Base-by-base conservation (phyloP, 2,888 invertebrate species). In the Crepidodera aurea region DNA sequence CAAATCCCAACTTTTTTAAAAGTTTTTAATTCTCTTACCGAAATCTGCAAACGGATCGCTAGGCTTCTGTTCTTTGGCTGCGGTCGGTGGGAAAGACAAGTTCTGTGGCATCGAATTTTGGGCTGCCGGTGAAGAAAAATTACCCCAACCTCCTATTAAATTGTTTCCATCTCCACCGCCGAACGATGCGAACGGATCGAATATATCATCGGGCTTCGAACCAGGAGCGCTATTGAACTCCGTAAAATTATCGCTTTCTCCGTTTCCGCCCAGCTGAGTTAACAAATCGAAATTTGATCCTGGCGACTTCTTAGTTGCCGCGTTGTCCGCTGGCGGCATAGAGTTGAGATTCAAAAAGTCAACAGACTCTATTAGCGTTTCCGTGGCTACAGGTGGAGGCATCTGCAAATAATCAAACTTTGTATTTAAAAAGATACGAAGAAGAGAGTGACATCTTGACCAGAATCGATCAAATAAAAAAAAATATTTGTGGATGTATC, bases 31-130 rank as follows among this genome's bases (percentile, higher is more conserved):
- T 12, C 10, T 76, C 64, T 63, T 73, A 77, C 87, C 88, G 22
- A 93, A 83, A 75, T 91, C 91, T 1, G 90, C 88, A 77, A 93
- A 92, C 2, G 92, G 90, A 79, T 93, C 92, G 68, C 82, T 82
- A 65, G 83, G 75, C 65, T 83, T 67, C 69, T 84, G 74, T 75
- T 84, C 71, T 75, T 85, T 61, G 8, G n/a, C 37, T 29, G 6
- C 12, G 7, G 12, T 51, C 5, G 6, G 15, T 13, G 37, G 37
- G 10, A 34, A n/a, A 34, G 34, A 34, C n/a, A 19, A 16, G 19
- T 39, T 53, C 1, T 53, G 34, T 8, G 51, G 42, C 27, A 40
- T 10, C 42, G 42, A 10, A 27, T 58, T 61, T 13, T 34, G 34
- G 12, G 51, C 42, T 5, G 32, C 12, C n/a, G 32, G 7, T n/a